Base-by-base conservation (phyloP, 2,797 vertebrate genomes). In the Acrocephalus scirpaceus region DNA sequence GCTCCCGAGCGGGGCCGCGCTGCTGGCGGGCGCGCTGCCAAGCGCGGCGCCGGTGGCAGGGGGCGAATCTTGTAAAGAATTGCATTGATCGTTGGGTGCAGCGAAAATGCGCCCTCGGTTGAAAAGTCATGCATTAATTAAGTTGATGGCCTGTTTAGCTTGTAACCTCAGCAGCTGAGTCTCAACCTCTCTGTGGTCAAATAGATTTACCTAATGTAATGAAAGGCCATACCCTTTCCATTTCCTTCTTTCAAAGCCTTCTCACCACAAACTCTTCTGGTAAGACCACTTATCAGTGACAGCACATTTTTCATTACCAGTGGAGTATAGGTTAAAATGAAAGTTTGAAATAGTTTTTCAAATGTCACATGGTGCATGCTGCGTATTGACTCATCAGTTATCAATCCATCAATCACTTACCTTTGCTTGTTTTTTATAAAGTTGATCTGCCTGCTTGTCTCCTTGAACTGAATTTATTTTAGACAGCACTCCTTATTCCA, bases 161-260 rank as follows among this genome's bases (percentile, higher is more conserved):
- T 93, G 93, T 96, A 95, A 95, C 83, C 83, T 86, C 91, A 72
- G 88, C 90, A 81, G 94, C 81, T 50, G 93, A 94, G 95, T 44
- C 67, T 92, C 95, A 76, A 5, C 92, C 85, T 88, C 78, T 94
- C 72, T 36, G 84, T 84, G 87, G 95, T 90, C 94, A 91, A 95
- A 95, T 76, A 95, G 85, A 97, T 97, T 96, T 93, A 89, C 85
- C 77, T 91, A 83, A 90, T 76, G 69, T 51, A 94, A 88, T 91
- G 93, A 96, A 96, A 96, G 95, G 70, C 90, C 72, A 0, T 81
- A 92, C 40, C 87, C 85, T 96, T 95, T 94, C 78, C 88, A 92
- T 91, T 96, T 90, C 95, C 95, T 96, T 96, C 95, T 97, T 96
- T 97, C 94, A 94, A 74, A 95, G 88, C 79, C 78, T 95, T 95